Evolutionary conservation across 1,140 invertebrate genomes (phyloP).

Genomic region (Drosophila mojavensis): DNA sequence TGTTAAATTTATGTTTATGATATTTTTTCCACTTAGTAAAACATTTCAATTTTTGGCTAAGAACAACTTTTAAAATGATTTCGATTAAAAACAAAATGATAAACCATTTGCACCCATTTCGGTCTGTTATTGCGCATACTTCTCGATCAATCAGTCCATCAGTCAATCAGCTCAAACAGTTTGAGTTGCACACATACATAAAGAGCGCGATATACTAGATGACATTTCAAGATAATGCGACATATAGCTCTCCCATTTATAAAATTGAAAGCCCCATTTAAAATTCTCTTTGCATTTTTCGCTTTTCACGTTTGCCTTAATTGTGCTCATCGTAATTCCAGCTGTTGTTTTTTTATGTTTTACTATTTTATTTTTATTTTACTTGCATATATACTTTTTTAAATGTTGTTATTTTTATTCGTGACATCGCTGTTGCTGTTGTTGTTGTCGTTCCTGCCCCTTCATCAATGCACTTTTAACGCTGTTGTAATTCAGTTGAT

Average conservation of each 20-base stretch:
- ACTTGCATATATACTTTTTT: background rate
- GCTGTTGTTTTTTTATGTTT: constrained; percentile 1
- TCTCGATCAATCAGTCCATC: background rate
- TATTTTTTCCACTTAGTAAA: no score
- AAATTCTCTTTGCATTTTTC: constrained; percentile 40
- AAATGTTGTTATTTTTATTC: constrained; percentile 55
- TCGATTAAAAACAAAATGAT: no score
- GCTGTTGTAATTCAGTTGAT: constrained; percentile 78
- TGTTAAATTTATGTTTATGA: no score
- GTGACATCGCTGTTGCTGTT: constrained; percentile 52
- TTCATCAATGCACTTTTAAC: constrained; percentile 73
- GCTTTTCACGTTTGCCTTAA: constrained; percentile 35
- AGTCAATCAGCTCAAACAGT: background rate
- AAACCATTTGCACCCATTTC: background rate
- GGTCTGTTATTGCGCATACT: background rate
- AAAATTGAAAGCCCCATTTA: constrained; percentile 22
- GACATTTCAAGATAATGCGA: constrained; percentile 2
- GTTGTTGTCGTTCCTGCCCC: constrained; percentile 31
- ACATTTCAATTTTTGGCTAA: no score
- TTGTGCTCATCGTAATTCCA: constrained; percentile 37
- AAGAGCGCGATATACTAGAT: background rate
- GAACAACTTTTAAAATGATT: no score
- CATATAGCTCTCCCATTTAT: background rate
- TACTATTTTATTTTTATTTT: constrained; percentile 18
- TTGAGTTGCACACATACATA: background rate